These are phyloP conservation scores for Acholoe squamosa DNA, from an alignment of 2,888 invertebrate species.

Conservation along the genomic window DNA sequence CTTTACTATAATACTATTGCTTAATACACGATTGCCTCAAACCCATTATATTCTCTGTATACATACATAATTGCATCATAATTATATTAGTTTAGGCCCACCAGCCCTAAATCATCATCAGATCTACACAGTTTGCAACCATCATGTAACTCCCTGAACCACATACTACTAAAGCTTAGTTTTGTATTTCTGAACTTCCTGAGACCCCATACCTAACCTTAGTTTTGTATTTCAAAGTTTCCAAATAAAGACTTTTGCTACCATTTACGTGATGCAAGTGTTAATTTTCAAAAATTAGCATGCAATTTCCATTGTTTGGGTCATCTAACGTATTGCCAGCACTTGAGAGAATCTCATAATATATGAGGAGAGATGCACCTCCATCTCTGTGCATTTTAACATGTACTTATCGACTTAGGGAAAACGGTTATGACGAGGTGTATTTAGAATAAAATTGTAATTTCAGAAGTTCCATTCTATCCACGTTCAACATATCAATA, in stretches of 20 bases:
- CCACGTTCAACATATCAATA: no score
- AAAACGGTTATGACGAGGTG: no score
- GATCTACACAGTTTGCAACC: not conserved
- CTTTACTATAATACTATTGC: not conserved
- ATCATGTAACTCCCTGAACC: not conserved
- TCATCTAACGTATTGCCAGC: no score
- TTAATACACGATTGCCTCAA: conserved; percentile 7
- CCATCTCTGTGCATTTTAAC: no score
- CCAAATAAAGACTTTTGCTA: conserved; percentile 23
- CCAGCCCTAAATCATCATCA: not conserved
- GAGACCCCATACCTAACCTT: conserved; percentile 22
- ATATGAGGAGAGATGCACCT: no score
- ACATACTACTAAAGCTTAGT: conserved; percentile 19
- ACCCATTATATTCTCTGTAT: not conserved
- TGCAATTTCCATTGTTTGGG: no score
- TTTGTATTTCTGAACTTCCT: conserved; percentile 27
- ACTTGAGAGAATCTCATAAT: no score
- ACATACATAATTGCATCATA: not conserved
- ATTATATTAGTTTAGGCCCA: not conserved
- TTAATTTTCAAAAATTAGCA: not conserved
- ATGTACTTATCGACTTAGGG: no score
- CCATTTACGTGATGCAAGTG: not conserved
- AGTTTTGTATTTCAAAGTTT: conserved; percentile 41
- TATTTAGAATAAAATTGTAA: no score
- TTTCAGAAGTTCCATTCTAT: no score